These are phyloP conservation scores for Thera obeliscata DNA, from an alignment of 2,888 invertebrate species.

Conservation along the genomic window DNA sequence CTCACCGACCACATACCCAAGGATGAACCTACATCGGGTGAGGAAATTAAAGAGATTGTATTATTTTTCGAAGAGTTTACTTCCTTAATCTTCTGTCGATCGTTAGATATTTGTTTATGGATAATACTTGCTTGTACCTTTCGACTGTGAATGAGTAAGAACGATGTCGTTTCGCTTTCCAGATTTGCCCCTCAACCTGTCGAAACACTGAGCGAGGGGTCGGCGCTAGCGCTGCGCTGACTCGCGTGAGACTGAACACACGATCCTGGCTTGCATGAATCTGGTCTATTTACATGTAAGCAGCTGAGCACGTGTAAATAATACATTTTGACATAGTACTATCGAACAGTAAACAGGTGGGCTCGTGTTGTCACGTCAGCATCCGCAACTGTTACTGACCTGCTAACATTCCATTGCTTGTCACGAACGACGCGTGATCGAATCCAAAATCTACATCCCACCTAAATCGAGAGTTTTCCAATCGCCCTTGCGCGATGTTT, in stretches of 20 bases:
- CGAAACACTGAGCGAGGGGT: slow-evolving; percentile 87
- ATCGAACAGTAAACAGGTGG: slow-evolving; percentile 63
- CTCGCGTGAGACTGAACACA: slow-evolving; percentile 65
- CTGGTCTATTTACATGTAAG: slow-evolving; percentile 45
- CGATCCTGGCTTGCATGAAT: slow-evolving; percentile 53
- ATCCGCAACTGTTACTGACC: slow-evolving; percentile 46
- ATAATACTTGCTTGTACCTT: too few relatives aligned
- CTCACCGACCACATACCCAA: slow-evolving; percentile 81
- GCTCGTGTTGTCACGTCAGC: slow-evolving; percentile 47
- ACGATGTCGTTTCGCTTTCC: slow-evolving; percentile 62
- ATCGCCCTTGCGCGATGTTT: slow-evolving; percentile 59
- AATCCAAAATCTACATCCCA: slow-evolving; percentile 78
- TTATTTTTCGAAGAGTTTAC: too few relatives aligned
- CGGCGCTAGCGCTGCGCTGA: slow-evolving; percentile 58
- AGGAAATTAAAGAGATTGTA: slow-evolving; percentile 22
- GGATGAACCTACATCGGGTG: slow-evolving; percentile 86
- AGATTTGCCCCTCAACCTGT: slow-evolving; percentile 96
- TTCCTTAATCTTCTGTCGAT: too few relatives aligned
- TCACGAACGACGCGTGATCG: slow-evolving; percentile 67
- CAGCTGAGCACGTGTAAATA: slow-evolving; percentile 42
- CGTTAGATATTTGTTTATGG: too few relatives aligned
- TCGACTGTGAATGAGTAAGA: neutral
- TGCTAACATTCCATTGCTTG: slow-evolving; percentile 71
- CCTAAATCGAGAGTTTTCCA: slow-evolving; percentile 64
- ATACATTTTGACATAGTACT: slow-evolving; percentile 22